A percentile compares a stretch with the other conserved stretches of the same genome.
Evolutionary conservation across 2,113 vertebrate genomes (phyloP).

Genomic region (Orientallactaga bullata): DNA sequence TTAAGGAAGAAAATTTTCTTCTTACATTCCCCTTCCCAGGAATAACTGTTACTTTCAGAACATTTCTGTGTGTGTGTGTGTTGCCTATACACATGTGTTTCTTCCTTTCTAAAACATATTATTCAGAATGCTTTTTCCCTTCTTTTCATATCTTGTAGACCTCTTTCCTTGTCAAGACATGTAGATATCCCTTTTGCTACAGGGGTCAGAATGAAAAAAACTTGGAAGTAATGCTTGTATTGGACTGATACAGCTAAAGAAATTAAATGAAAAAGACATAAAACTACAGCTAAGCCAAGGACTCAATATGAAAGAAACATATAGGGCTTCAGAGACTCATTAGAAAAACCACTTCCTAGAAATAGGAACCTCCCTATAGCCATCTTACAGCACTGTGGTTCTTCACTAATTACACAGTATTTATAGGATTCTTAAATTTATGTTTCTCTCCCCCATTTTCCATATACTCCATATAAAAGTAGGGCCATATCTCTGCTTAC

Average conservation of each 20-base stretch:
- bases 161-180: background rate
- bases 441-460: background rate
- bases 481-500: background rate
- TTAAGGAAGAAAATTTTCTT: background rate
- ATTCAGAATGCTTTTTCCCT: background rate
- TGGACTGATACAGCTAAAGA: background rate
- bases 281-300: slow-evolving; percentile 30
- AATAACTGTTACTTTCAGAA: background rate
- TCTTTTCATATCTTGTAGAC: background rate
- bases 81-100: background rate
- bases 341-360: slow-evolving; percentile 45
- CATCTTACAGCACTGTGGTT: background rate
- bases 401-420: slow-evolving; percentile 42
- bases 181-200: background rate
- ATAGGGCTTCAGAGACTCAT: slow-evolving; percentile 9
- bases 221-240: background rate
- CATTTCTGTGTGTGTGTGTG: background rate
- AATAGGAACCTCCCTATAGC: background rate
- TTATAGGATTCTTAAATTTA: slow-evolving; percentile 38
- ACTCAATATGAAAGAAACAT: slow-evolving; percentile 14
- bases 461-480: background rate
- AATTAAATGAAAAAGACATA: slow-evolving; percentile 46
- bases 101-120: background rate
- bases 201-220: background rate
- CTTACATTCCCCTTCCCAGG: background rate